Evolutionary conservation across 1,140 invertebrate species (phyloP).

Genomic region (Listronotus bonariensis): DNA sequence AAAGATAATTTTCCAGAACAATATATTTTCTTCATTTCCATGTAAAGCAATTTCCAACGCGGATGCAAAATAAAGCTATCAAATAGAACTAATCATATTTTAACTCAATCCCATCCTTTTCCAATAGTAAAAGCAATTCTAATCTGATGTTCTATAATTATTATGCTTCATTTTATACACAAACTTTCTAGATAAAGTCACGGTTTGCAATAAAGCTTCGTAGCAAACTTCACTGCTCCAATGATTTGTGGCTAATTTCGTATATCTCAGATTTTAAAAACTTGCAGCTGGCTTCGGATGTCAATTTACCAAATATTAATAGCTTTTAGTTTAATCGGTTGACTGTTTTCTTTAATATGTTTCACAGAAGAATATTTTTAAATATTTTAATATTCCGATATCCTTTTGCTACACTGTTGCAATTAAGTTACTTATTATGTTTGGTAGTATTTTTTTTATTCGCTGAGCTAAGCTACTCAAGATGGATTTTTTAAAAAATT

Average conservation of each 20-base stretch:
- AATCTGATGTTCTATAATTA: constrained; percentile 29
- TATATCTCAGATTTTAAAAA: constrained; percentile 14
- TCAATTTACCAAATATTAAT: no score
- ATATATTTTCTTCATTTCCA: no score
- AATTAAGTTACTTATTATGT: no score
- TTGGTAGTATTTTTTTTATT: no score
- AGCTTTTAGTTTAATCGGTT: no score
- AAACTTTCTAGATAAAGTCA: constrained; percentile 22
- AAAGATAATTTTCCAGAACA: no score
- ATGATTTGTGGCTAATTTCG: constrained; percentile 25
- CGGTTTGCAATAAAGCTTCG: constrained; percentile 14
- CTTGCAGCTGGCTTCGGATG: neutral
- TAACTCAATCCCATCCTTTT: constrained; percentile 18
- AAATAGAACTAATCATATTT: constrained; percentile 15
- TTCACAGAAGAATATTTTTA: no score
- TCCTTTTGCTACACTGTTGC: no score
- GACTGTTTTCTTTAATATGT: no score
- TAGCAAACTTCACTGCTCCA: constrained; percentile 19
- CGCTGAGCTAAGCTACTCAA: no score
- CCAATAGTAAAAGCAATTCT: constrained; percentile 7
- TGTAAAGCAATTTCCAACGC: neutral
- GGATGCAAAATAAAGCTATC: constrained; percentile 11
- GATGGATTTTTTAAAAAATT: no score
- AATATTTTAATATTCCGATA: no score
- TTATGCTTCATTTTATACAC: constrained; percentile 30